Percentiles rank a stretch among this genome's conserved stretches.
Conservation (phyloP, 1,140 invertebrate genomes). For the Neotoxoptera formosana region DNA sequence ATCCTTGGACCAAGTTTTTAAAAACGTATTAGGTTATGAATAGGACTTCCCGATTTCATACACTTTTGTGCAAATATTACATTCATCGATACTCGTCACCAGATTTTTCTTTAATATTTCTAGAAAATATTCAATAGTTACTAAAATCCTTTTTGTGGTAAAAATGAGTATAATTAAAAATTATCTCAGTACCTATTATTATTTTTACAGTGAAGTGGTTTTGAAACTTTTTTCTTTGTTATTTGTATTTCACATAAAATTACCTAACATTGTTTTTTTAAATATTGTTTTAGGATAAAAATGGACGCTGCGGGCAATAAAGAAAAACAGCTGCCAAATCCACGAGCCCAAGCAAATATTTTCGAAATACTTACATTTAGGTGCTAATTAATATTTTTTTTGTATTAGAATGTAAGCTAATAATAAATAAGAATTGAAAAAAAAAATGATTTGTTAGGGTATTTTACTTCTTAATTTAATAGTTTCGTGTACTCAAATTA, state of each 20-base stretch:
- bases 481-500: too few species aligned
- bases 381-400: slow-evolving; percentile 62
- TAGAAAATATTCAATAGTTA: too few species aligned
- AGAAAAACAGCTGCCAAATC: slow-evolving; percentile 65
- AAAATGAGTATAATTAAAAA: too few species aligned
- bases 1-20: neutral
- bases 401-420: neutral
- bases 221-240: neutral
- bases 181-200: too few species aligned
- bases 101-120: too few species aligned
- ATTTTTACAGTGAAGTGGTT: neutral
- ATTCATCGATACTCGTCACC: too few species aligned
- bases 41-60: too few species aligned
- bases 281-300: neutral
- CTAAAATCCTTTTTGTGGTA: too few species aligned
- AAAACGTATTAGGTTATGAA: neutral
- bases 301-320: slow-evolving; percentile 16
- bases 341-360: slow-evolving; percentile 67
- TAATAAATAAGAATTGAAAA: neutral
- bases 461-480: too few species aligned
- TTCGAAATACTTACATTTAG: slow-evolving; percentile 68
- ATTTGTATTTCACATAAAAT: neutral
- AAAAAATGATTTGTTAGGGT: neutral
- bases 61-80: neutral
- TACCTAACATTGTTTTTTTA: neutral